Evolutionary conservation across 2,797 vertebrate species (phyloP).

Genomic region (Gallirallus australis): DNA sequence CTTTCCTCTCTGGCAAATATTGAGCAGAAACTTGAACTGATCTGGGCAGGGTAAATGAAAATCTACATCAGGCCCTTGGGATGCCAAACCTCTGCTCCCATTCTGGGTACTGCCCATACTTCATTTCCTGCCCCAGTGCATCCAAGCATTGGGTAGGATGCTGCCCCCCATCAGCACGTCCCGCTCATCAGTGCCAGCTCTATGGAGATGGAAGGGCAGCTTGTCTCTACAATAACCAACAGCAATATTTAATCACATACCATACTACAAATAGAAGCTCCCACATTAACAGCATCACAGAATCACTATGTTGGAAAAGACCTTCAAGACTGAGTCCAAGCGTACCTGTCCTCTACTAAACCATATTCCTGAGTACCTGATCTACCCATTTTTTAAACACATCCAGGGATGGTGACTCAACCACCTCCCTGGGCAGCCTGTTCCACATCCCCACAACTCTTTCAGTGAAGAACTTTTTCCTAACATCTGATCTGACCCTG

Average conservation of each 20-base stretch:
- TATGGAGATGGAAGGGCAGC: not conserved
- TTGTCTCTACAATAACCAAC: not conserved
- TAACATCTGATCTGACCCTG: no score
- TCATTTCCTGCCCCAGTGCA: not conserved
- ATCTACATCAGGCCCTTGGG: not conserved
- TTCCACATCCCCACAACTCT: no score
- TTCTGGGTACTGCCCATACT: not conserved
- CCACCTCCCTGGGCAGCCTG: no score
- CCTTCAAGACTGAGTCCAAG: no score
- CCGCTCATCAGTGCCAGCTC: not conserved
- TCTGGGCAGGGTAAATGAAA: not conserved
- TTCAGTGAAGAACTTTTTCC: no score
- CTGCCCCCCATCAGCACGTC: not conserved
- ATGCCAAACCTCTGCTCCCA: rapidly evolving
- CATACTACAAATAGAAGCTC: not conserved
- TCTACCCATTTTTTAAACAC: no score
- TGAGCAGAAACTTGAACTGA: not conserved
- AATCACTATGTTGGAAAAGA: no score
- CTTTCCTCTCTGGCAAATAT: not conserved
- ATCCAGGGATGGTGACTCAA: no score
- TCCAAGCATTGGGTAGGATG: not conserved
- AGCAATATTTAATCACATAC: not conserved
- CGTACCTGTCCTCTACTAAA: no score
- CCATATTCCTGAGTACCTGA: no score
- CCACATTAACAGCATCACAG: not conserved